phyloP scores from a whole-genome alignment of 1,140 invertebrate species.

The Octopus sinensis region DNA sequence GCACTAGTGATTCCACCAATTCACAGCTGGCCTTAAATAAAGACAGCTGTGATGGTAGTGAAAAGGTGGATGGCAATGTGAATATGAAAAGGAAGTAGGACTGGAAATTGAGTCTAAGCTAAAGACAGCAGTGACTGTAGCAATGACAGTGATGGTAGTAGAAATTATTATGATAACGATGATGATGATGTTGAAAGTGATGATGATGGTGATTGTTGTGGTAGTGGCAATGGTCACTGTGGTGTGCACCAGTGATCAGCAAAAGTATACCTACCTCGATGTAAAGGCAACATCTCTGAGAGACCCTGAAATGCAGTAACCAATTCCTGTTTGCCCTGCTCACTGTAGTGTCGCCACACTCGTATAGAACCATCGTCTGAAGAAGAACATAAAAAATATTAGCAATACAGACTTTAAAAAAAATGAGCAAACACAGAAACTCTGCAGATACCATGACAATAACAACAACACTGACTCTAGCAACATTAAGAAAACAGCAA shows the following conservation, averaged over 20 bases:
- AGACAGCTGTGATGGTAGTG: too few relatives aligned
- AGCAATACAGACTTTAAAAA: background rate
- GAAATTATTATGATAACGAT: background rate
- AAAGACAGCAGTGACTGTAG: background rate
- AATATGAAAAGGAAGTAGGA: too few relatives aligned
- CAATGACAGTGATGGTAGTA: background rate
- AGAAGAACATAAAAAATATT: conserved; percentile 19
- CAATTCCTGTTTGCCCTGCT: conserved; percentile 57
- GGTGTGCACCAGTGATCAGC: too few relatives aligned
- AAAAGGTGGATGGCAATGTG: too few relatives aligned
- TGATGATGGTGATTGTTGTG: background rate
- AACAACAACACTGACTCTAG: too few relatives aligned
- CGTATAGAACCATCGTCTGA: conserved; percentile 75
- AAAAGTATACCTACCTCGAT: conserved; percentile 43
- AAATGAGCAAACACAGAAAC: too few relatives aligned
- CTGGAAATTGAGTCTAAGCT: too few relatives aligned
- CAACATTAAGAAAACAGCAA: too few relatives aligned
- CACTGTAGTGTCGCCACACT: conserved; percentile 64
- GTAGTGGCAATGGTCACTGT: background rate
- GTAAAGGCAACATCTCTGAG: conserved; percentile 64
- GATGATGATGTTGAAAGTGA: background rate
- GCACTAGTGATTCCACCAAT: too few relatives aligned
- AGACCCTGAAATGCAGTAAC: conserved; percentile 81
- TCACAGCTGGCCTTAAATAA: too few relatives aligned
- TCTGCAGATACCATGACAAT: too few relatives aligned